Conservation (phyloP, 2,888 invertebrate species). For the Pecten maximus region DNA sequence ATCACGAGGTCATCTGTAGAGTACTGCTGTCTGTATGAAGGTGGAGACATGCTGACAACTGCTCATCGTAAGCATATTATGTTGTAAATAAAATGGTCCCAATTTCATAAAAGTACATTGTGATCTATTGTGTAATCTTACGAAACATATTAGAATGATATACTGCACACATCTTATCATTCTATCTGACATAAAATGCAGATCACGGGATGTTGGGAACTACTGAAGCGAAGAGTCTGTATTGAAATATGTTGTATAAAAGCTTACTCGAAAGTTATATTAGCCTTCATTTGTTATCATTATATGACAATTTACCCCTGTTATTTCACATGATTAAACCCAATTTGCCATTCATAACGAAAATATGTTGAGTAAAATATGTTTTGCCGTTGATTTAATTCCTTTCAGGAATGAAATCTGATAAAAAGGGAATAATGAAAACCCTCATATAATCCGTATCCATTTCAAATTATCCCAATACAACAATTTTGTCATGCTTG, state of each 20-base stretch:
- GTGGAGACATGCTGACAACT: neutral
- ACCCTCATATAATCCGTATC: neutral
- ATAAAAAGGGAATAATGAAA: neutral
- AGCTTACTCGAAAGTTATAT: neutral
- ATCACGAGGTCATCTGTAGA: neutral
- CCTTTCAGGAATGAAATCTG: neutral
- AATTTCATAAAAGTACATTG: slow-evolving; percentile 6
- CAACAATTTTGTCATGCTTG: neutral
- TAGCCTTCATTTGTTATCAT: too few relatives aligned
- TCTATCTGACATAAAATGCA: neutral
- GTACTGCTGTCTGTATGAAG: neutral
- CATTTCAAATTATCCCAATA: neutral
- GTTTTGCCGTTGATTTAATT: neutral
- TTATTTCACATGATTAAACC: neutral
- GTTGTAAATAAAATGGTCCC: neutral
- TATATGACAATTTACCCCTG: neutral
- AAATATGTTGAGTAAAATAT: neutral
- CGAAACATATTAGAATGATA: neutral
- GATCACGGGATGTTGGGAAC: neutral
- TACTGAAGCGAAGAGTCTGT: neutral
- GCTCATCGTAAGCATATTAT: neutral
- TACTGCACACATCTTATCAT: neutral
- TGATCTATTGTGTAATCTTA: neutral
- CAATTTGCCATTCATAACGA: neutral
- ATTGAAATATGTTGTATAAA: neutral